These are phyloP conservation scores for Diceros bicornis DNA, from an alignment of 2,797 vertebrate species.

Conservation along the genomic window DNA sequence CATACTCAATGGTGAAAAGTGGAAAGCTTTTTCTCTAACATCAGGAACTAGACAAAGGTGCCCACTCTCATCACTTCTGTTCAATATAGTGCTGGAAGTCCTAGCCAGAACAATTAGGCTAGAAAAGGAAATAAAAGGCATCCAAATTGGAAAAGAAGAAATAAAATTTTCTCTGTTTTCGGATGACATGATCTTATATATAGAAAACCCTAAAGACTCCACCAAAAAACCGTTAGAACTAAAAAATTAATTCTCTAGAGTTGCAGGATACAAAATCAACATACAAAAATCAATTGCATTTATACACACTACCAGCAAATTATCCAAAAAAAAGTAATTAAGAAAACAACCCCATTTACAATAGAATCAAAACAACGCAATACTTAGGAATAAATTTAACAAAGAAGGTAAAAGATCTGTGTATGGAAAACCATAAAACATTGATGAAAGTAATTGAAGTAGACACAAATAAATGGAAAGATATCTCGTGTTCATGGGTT, in stretches of 20 bases:
- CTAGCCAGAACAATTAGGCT: neutral
- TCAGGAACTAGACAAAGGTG: neutral
- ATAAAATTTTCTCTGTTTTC: neutral
- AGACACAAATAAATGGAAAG: too few relatives aligned
- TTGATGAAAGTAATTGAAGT: too few relatives aligned
- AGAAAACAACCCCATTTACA: neutral
- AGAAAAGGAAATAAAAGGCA: neutral
- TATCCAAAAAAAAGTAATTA: neutral
- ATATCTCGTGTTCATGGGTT: too few relatives aligned
- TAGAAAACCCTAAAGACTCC: neutral
- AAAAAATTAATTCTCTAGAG: neutral
- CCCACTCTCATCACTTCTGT: neutral
- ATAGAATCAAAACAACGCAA: too few relatives aligned
- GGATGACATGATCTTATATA: neutral
- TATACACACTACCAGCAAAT: neutral
- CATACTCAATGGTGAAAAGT: neutral
- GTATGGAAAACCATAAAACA: too few relatives aligned
- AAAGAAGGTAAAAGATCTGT: too few relatives aligned
- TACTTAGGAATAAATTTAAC: too few relatives aligned
- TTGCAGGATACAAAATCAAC: neutral
- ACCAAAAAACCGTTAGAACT: neutral
- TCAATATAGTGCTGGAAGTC: neutral
- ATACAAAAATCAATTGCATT: neutral
- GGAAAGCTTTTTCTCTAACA: neutral
- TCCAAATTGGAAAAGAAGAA: neutral